Evolutionary conservation across 2,888 invertebrate species (phyloP), one percentile per base, ranked within the genome.

Genomic region (Tridacna gigas): DNA sequence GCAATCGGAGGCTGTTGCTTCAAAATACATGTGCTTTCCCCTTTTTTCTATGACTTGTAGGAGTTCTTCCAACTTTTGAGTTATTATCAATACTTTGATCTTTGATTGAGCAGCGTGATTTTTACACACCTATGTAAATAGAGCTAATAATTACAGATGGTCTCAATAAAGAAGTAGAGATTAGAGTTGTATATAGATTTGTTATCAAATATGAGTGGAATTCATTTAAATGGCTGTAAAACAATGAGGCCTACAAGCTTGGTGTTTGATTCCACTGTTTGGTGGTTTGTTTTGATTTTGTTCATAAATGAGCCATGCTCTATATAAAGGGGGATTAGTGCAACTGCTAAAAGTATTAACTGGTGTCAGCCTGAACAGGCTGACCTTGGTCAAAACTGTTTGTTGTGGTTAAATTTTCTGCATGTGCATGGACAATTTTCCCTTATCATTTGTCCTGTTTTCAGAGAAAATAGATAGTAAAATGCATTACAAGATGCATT

Each of bases 61-160:
- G 63, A 63, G 63, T n/a, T 22, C 1, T 3, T 63, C 63, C 25
- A 63, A 22, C 13, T 37, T 22, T n/a, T n/a, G 63, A 63, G 63
- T 25, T 37, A 63, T 25, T 51, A 71, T 71, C 71, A 51, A 22
- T 13, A 51, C 71, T 71, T 71, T 51, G 71, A 71, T 71, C 71
- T 51, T 22, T 25, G 71, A 71, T 71, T 25, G 20, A 51, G 48
- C 51, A 15, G 71, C 25, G 48, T 71, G 71, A 48, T 71, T 71
- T 37, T 47, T 71, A 71, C 51, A 71, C 71, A 25, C 71, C 48
- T 71, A 25, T 71, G 48, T 71, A 71, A 71, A 71, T 71, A 71
- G 71, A 71, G 71, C 71, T 71, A 71, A 71, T 71, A 71, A 71
- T 71, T 71, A 71, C 51, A 25, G 71, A 71, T 71, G 71, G 71